Evolutionary conservation across 2,888 invertebrate species (phyloP).

Genomic region (Lamproptera curius): DNA sequence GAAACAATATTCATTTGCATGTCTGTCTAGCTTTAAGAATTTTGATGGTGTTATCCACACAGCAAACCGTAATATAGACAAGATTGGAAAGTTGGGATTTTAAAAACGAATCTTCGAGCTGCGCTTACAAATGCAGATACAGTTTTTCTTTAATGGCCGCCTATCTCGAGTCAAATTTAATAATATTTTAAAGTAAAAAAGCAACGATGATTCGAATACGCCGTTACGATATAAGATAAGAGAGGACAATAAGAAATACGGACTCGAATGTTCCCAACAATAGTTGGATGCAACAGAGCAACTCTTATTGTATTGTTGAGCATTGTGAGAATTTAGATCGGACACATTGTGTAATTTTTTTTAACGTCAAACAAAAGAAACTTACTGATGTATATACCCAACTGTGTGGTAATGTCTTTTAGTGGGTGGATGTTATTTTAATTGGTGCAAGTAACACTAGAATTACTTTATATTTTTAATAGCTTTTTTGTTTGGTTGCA

Average conservation of each 20-base stretch:
- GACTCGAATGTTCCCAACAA: conserved; percentile 30
- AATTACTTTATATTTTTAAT: too few species aligned
- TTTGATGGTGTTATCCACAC: too few species aligned
- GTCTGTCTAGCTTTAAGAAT: too few species aligned
- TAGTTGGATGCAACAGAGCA: conserved; percentile 22
- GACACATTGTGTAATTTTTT: conserved; percentile 33
- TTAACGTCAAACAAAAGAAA: conserved; percentile 37
- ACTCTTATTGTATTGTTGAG: conserved; percentile 30
- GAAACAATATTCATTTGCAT: too few species aligned
- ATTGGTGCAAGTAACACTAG: too few species aligned
- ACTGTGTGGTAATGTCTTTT: conserved; percentile 21
- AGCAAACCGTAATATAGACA: too few species aligned
- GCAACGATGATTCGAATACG: conserved; percentile 28
- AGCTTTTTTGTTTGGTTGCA: too few species aligned
- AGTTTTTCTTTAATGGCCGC: too few species aligned
- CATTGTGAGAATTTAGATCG: conserved; percentile 31
- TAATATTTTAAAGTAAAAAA: conserved; percentile 1
- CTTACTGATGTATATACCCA: conserved; percentile 31
- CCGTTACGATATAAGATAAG: conserved; percentile 31
- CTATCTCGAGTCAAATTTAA: too few species aligned
- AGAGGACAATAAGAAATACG: conserved; percentile 33
- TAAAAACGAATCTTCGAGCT: too few species aligned
- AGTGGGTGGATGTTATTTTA: neutral
- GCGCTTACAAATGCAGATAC: too few species aligned
- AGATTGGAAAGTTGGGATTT: too few species aligned